Percentiles rank a stretch among this genome's conserved stretches.
phyloP scores from a whole-genome alignment of 1,140 invertebrate genomes.

The Cotesia chilonis region DNA sequence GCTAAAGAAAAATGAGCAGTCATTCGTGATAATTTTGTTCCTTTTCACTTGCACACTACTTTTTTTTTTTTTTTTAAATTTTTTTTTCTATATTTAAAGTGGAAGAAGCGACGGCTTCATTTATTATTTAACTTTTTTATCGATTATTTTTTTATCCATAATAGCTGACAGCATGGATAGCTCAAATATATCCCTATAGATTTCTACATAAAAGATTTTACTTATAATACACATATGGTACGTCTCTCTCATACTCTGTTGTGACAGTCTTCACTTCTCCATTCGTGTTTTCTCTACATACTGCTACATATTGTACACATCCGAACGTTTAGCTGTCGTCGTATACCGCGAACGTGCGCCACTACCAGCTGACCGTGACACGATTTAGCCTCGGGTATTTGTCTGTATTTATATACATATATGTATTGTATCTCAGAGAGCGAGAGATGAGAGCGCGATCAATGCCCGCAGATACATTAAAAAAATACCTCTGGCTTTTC shows the following conservation, averaged over 20 bases:
- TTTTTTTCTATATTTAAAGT: conserved; percentile 6
- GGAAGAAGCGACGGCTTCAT: background rate
- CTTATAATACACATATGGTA: too few species aligned
- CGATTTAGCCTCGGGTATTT: conserved; percentile 46
- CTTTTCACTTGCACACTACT: background rate
- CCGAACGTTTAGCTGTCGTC: conserved; percentile 19
- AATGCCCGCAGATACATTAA: conserved; percentile 2
- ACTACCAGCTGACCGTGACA: conserved; percentile 56
- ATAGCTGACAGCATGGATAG: too few species aligned
- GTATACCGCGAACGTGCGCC: conserved; percentile 43
- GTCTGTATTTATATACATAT: conserved; percentile 25
- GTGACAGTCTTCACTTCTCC: background rate
- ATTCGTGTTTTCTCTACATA: background rate
- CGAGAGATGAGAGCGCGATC: conserved; percentile 23
- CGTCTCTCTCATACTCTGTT: background rate
- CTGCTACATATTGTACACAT: background rate
- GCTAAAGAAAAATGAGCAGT: conserved; percentile 27
- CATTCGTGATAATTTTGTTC: conserved; percentile 24
- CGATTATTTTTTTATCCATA: background rate
- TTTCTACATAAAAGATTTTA: too few species aligned
- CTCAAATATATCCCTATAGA: too few species aligned
- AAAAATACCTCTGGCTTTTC: background rate
- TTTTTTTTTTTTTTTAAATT: conserved; percentile 9
- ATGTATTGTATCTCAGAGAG: background rate
- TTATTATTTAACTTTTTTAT: background rate